These are phyloP conservation scores for Globicephala melas DNA, from an alignment of 2,113 vertebrate species.

Conservation along the genomic window DNA sequence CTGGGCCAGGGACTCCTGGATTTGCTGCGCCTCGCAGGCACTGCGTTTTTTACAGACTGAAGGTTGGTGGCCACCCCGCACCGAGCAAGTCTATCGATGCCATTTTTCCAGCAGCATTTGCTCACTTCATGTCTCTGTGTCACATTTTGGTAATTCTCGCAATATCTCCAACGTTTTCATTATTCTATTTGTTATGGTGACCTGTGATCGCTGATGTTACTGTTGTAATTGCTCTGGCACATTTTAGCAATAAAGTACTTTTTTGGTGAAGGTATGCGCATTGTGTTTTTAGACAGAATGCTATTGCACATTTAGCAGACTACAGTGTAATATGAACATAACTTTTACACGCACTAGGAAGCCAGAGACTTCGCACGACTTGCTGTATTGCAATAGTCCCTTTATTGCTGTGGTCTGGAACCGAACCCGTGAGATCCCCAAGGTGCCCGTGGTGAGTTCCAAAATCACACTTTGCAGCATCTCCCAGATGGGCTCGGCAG, in stretches of 20 bases:
- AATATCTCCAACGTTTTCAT: not conserved
- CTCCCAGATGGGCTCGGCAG: not conserved
- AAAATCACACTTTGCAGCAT: too few relatives aligned
- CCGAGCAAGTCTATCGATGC: not conserved
- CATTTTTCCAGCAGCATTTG: not conserved
- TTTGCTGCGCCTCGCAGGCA: too few relatives aligned
- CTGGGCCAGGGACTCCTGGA: not conserved
- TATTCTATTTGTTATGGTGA: not conserved
- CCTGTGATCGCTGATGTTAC: not conserved
- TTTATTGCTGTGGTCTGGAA: not conserved
- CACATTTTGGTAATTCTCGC: not conserved
- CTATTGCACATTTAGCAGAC: not conserved
- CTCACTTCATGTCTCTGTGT: not conserved
- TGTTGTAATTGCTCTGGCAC: not conserved
- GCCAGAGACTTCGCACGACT: not conserved
- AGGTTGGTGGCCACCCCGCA: not conserved
- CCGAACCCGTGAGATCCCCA: not conserved
- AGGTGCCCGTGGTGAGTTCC: not conserved
- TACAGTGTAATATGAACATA: not conserved
- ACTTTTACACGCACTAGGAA: too few relatives aligned
- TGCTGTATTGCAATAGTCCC: not conserved
- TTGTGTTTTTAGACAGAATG: not conserved
- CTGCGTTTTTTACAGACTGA: fast-evolving
- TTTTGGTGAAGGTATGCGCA: not conserved
- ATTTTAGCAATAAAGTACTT: not conserved